phyloP scores from a whole-genome alignment of 2,888 invertebrate species.

The Sphecodes monilicornis region DNA sequence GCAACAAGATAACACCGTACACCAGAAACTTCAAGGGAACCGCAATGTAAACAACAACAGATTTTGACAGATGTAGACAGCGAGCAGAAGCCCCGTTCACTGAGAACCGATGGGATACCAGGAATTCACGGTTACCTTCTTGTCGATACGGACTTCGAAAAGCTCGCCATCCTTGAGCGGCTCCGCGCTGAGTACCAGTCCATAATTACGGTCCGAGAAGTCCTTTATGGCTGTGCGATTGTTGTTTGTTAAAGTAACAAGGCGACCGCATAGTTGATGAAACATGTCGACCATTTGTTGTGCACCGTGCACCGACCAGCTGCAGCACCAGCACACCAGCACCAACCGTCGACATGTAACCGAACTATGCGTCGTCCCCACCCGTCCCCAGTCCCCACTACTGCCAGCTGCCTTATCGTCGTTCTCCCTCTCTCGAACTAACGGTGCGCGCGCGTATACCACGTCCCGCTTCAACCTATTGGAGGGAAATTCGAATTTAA shows the following conservation, averaged over 20 bases:
- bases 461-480: neutral
- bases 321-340: no score
- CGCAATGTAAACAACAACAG: conserved; percentile 41
- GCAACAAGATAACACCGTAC: neutral
- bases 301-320: conserved; percentile 48
- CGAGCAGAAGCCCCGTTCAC: neutral
- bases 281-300: conserved; percentile 85
- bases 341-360: conserved; percentile 51
- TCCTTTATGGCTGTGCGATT: conserved; percentile 93
- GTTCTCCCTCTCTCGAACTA: conserved; percentile 9
- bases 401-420: neutral
- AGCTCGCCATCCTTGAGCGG: conserved; percentile 92
- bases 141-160: conserved; percentile 95
- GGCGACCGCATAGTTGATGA: conserved; percentile 93
- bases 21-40: neutral
- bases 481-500: neutral
- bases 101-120: neutral
- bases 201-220: conserved; percentile 94
- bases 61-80: conserved; percentile 41
- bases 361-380: conserved; percentile 45
- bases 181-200: conserved; percentile 93
- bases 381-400: no score
- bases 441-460: neutral
- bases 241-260: conserved; percentile 93
- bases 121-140: conserved; percentile 88